phyloP scores from a whole-genome alignment of 2,888 invertebrate species.

The Gasteruption jaculator region DNA sequence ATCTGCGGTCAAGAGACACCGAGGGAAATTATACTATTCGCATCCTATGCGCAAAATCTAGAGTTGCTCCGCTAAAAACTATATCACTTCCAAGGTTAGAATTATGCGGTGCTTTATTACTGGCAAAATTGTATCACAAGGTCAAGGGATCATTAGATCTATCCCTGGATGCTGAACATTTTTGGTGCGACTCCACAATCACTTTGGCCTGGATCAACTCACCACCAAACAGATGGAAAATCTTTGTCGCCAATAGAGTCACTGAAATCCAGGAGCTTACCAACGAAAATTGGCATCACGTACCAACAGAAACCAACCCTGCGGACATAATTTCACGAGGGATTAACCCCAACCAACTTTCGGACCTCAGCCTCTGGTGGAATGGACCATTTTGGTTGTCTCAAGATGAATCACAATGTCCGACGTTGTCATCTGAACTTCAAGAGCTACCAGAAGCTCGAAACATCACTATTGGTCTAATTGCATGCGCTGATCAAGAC shows the following conservation, averaged over 20 bases:
- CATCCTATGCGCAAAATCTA: slow-evolving; percentile 12
- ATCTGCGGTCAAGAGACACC: slow-evolving; percentile 5
- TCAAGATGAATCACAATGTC: neutral
- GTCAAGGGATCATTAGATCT: neutral
- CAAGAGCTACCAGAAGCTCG: neutral
- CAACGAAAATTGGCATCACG: slow-evolving; percentile 1
- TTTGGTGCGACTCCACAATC: slow-evolving; percentile 6
- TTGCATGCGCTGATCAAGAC: neutral
- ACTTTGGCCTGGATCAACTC: neutral
- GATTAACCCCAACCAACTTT: slow-evolving; percentile 3
- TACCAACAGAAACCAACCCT: slow-evolving; percentile 27
- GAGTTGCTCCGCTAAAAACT: slow-evolving; percentile 12
- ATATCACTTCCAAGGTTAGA: slow-evolving; percentile 13
- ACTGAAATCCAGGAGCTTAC: neutral
- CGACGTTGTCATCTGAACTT: neutral
- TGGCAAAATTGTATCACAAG: slow-evolving; percentile 5
- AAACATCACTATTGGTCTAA: neutral
- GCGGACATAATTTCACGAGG: slow-evolving; percentile 31
- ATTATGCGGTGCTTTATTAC: slow-evolving; percentile 9
- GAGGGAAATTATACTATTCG: neutral
- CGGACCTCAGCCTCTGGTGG: slow-evolving; percentile 4
- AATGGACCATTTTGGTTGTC: slow-evolving; percentile 15
- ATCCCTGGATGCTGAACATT: neutral
- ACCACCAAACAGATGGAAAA: neutral
- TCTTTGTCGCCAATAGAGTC: slow-evolving; percentile 5